Conservation (phyloP, 2,888 invertebrate species). For the Leptarthrus brevirostris region DNA sequence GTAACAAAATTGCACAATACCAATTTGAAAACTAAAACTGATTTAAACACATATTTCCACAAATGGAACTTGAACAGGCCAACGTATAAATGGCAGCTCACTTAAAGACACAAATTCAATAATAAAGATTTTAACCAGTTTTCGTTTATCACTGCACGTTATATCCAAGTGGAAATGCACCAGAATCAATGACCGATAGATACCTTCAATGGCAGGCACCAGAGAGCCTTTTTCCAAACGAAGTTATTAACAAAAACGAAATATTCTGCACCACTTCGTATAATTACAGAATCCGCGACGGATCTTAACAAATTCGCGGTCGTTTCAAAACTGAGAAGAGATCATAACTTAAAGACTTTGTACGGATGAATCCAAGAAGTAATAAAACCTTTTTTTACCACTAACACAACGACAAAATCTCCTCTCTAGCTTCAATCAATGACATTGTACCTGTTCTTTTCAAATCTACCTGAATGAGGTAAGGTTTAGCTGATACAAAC, state of each 20-base stretch:
- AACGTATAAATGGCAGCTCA: neutral
- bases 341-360: conserved; percentile 39
- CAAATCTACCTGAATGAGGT: conserved; percentile 5
- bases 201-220: conserved; percentile 1
- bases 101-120: neutral
- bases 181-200: conserved; percentile 11
- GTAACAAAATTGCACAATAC: too few relatives aligned
- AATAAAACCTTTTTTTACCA: neutral
- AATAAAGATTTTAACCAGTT: neutral
- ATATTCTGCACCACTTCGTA: conserved; percentile 32
- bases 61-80: too few relatives aligned
- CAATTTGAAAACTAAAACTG: too few relatives aligned
- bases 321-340: conserved; percentile 64
- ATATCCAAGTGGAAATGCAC: conserved; percentile 29
- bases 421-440: neutral
- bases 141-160: conserved; percentile 11
- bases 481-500: conserved; percentile 31
- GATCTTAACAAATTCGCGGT: conserved; percentile 65
- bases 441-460: conserved; percentile 34
- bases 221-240: conserved; percentile 16
- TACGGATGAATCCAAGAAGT: conserved; percentile 10
- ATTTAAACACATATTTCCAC: too few relatives aligned
- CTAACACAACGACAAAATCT: conserved; percentile 3
- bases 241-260: conserved; percentile 37
- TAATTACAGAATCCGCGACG: conserved; percentile 58